phyloP scores from a whole-genome alignment of 2,797 vertebrate genomes.

The Sebastes vulpes region DNA sequence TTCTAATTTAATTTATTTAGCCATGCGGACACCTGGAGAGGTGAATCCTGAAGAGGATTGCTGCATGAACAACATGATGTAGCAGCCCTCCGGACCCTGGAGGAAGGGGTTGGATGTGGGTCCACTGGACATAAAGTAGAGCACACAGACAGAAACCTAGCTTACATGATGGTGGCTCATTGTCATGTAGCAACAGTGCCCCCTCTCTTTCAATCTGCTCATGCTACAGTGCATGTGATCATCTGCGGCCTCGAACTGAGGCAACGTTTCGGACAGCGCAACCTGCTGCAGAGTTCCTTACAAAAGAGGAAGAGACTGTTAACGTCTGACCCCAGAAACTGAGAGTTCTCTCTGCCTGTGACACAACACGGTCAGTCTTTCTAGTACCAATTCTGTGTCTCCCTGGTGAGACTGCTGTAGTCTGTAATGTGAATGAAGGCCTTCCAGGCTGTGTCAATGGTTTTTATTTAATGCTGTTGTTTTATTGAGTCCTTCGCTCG shows the following conservation, averaged over 20 bases:
- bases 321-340: constrained; percentile 54
- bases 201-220: constrained; percentile 56
- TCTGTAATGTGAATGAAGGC: constrained; percentile 78
- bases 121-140: constrained; percentile 52
- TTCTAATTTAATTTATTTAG: constrained; percentile 84
- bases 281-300: constrained; percentile 29
- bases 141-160: constrained; percentile 64
- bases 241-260: constrained; percentile 38
- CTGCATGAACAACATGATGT: constrained; percentile 64
- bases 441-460: constrained; percentile 56
- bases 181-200: constrained; percentile 77
- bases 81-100: constrained; percentile 68
- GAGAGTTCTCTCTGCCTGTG: constrained; percentile 51
- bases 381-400: constrained; percentile 64
- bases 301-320: constrained; percentile 63
- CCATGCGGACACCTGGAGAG: constrained; percentile 57
- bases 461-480: constrained; percentile 79
- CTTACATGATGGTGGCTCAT: constrained; percentile 46
- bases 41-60: constrained; percentile 58
- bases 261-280: constrained; percentile 33
- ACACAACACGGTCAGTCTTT: constrained; percentile 59
- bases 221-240: constrained; percentile 62
- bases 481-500: constrained; percentile 74
- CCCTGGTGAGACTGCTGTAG: constrained; percentile 62
- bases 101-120: constrained; percentile 40